These are phyloP conservation scores for Apotomis turbidana DNA, from an alignment of 2,888 invertebrate genomes.

Conservation along the genomic window DNA sequence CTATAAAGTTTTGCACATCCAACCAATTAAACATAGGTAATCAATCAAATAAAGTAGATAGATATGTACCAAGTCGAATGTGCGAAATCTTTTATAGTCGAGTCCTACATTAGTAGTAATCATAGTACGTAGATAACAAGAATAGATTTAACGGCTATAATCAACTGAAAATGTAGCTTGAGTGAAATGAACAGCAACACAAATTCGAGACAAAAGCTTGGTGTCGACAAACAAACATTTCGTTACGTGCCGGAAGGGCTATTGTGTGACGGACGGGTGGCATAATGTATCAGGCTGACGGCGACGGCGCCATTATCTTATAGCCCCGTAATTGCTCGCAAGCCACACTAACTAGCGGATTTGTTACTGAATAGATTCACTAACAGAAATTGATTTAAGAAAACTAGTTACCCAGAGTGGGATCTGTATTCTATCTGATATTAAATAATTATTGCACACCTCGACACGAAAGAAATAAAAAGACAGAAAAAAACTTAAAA, in stretches of 20 bases:
- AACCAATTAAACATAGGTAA: too few relatives aligned
- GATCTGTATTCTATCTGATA: too few relatives aligned
- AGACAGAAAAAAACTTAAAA: too few relatives aligned
- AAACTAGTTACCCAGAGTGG: too few relatives aligned
- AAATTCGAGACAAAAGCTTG: constrained; percentile 10
- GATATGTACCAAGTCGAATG: too few relatives aligned
- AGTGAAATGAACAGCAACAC: not conserved
- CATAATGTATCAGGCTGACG: constrained; percentile 32
- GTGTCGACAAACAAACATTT: constrained; percentile 25
- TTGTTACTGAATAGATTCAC: not conserved
- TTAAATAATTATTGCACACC: too few relatives aligned
- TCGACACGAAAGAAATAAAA: too few relatives aligned
- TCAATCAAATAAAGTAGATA: too few relatives aligned
- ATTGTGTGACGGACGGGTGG: constrained; percentile 34
- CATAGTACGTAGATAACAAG: not conserved
- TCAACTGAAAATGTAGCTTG: not conserved
- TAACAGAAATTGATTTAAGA: not conserved
- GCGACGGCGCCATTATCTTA: constrained; percentile 29
- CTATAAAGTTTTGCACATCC: too few relatives aligned
- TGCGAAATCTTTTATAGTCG: too few relatives aligned
- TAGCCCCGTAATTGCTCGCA: constrained; percentile 22
- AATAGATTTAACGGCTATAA: not conserved
- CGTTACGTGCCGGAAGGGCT: constrained; percentile 27
- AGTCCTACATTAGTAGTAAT: too few relatives aligned
- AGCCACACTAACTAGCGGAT: constrained; percentile 13